Evolutionary conservation across 2,797 vertebrate genomes (phyloP), one percentile per base, ranked within the genome.

Genomic region (Microtus californicus): DNA sequence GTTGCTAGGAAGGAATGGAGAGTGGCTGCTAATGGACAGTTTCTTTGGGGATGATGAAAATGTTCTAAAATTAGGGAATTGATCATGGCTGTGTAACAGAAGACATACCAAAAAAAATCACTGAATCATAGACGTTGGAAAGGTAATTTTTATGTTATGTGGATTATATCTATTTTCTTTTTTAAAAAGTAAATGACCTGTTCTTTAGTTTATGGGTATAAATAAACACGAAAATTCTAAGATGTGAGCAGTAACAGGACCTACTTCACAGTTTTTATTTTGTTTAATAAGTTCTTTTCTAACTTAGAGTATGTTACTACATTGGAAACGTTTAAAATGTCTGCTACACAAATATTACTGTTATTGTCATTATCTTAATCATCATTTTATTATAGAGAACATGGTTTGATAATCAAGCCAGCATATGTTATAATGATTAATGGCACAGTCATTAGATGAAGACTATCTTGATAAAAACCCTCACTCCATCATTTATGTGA

Each of bases 1-100:
- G 94, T 97, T 97, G 87, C 93, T 86, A 97, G 40, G n/a, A 45
- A n/a, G 14, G 21, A 86, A 90, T 91, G 48, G 86, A 93, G 51
- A 94, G 54, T n/a, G 86, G 71, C 65, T 87, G 79, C 43, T 95
- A 94, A 96, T 89, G 90, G 91, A 80, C 71, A 59, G 40, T 89
- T 96, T 86, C 89, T 96, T 77, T 89, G 48, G 29, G 51, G 59
- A 74, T 93, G 92, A 96, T 93, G 90, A 94, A 96, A 93, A 95
- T 86, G 27, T 86, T 79, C 90, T 86, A 83, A 82, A 90, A 93
- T 94, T 91, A 95, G 67, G 92, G 25, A 71, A 54, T 78, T 78
- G 67, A 48, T 78, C 15, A 92, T 92, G 34, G 80, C 78, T 90
- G 73, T 67, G n/a, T 54, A 91, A 87, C 56, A 95, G 59, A n/a